Percentiles rank a stretch among this genome's conserved stretches.
phyloP scores from a whole-genome alignment of 2,113 vertebrate species.

The Alexandromys fortis region DNA sequence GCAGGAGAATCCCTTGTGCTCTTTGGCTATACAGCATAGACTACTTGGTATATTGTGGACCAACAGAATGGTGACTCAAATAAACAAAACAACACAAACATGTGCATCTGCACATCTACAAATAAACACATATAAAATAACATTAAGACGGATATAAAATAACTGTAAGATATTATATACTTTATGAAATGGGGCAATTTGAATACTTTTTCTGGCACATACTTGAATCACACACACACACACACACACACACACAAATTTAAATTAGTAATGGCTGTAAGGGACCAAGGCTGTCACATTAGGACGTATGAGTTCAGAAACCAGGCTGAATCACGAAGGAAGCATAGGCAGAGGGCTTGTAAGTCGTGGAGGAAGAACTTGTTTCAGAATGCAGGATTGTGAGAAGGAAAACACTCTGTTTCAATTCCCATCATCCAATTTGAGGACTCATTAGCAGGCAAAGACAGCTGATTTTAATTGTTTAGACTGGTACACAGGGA shows the following conservation, averaged over 20 bases:
- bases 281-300: neutral
- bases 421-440: constrained; percentile 22
- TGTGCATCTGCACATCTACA: neutral
- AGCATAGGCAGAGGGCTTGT: neutral
- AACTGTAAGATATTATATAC: neutral
- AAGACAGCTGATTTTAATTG: constrained; percentile 71
- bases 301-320: constrained; percentile 50
- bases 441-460: constrained; percentile 45
- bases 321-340: neutral
- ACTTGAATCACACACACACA: neutral
- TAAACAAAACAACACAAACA: neutral
- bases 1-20: no score
- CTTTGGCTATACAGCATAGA: neutral
- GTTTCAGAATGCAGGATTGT: neutral
- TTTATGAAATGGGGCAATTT: constrained; percentile 11
- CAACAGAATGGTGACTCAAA: neutral
- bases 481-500: constrained; percentile 49
- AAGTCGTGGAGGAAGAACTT: neutral
- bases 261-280: constrained; percentile 51
- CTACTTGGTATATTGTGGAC: neutral
- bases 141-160: constrained; percentile 2
- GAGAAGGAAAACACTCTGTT: constrained; percentile 33
- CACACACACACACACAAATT: neutral
- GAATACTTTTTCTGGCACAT: constrained; percentile 26
- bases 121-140: neutral